phyloP scores from a whole-genome alignment of 2,888 invertebrate genomes.

The Hermaeophaga mercurialis region DNA sequence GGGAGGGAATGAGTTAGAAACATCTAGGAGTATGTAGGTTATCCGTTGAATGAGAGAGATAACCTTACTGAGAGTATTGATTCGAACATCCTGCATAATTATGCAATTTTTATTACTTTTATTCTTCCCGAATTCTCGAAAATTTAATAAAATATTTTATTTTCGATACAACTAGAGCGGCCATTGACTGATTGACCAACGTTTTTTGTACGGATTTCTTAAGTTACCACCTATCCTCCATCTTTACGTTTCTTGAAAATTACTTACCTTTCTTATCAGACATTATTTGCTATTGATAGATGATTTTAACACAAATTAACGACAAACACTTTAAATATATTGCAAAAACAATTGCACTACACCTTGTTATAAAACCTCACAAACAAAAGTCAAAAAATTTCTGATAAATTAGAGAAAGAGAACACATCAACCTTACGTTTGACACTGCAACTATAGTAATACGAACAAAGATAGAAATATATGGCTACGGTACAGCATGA shows the following conservation, averaged over 20 bases:
- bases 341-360: constrained; percentile 32
- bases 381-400: constrained; percentile 36
- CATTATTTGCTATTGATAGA: constrained; percentile 40
- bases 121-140: constrained; percentile 31
- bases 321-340: constrained; percentile 30
- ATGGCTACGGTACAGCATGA: constrained; percentile 13
- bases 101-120: constrained; percentile 48
- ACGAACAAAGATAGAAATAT: constrained; percentile 13
- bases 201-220: constrained; percentile 23
- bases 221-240: constrained; percentile 35
- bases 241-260: constrained; percentile 30
- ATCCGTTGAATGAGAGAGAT: constrained; percentile 53
- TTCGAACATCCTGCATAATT: constrained; percentile 57
- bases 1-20: constrained; percentile 52
- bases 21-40: constrained; percentile 45
- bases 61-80: constrained; percentile 56
- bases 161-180: constrained; percentile 7
- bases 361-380: constrained; percentile 32
- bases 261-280: constrained; percentile 51
- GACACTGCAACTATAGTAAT: constrained; percentile 16
- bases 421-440: constrained; percentile 28
- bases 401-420: constrained; percentile 35
- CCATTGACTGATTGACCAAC: constrained; percentile 1
- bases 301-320: constrained; percentile 33
- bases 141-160: constrained; percentile 20